phyloP scores from a whole-genome alignment of 30 jellyfish, hydroid and myxozoan genomes.

The Nemopilema nomurai region DNA sequence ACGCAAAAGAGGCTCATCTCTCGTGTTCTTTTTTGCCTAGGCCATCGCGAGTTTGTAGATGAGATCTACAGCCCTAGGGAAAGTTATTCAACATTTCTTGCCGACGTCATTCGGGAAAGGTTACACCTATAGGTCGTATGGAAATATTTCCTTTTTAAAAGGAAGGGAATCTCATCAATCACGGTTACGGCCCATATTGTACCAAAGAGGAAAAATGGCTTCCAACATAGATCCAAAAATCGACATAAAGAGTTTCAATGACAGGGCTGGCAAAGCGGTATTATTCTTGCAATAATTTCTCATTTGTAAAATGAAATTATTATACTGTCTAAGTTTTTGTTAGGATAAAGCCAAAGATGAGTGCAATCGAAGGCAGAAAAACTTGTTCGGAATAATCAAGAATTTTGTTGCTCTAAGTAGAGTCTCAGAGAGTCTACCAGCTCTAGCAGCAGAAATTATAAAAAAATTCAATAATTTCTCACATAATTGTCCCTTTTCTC shows the following conservation, averaged over 20 bases:
- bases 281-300: background rate
- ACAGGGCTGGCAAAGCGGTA: constrained; percentile 65
- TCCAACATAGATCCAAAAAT: background rate
- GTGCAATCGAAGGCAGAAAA: no score
- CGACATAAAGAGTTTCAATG: constrained; percentile 51
- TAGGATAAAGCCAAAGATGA: no score
- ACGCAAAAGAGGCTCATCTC: background rate
- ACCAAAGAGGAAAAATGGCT: background rate
- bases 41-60: constrained; percentile 9
- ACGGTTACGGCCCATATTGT: background rate
- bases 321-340: no score
- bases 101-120: background rate
- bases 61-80: background rate
- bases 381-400: no score
- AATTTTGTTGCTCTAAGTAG: no score
- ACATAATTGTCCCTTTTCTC: no score
- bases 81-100: background rate
- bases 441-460: no score
- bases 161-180: background rate
- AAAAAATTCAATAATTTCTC: no score
- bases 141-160: background rate
- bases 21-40: constrained; percentile 41
- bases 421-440: no score
- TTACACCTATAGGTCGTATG: background rate
- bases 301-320: background rate